phyloP scores from a whole-genome alignment of 1,140 invertebrate genomes.

The Cyclargus thomasi region DNA sequence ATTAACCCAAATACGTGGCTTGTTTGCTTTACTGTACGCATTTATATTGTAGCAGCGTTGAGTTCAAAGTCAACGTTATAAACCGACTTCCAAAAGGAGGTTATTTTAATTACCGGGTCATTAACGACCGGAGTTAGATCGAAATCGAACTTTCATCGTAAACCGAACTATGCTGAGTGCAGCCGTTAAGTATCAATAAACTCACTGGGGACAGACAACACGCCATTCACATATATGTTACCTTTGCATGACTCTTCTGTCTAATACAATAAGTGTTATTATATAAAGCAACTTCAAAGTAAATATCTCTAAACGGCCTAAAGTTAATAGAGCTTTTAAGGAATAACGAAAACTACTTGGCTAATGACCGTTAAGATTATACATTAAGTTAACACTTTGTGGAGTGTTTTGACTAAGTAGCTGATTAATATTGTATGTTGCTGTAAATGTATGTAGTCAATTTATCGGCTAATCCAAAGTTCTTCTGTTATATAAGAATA shows the following conservation, averaged over 20 bases:
- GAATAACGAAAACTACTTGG: too few species aligned
- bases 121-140: neutral
- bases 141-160: neutral
- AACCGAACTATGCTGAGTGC: neutral
- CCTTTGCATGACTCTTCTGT: too few species aligned
- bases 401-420: neutral
- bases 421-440: neutral
- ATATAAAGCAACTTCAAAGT: too few species aligned
- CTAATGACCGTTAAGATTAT: neutral
- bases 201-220: neutral
- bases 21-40: too few species aligned
- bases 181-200: neutral
- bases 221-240: too few species aligned
- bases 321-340: too few species aligned
- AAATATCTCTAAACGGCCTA: too few species aligned
- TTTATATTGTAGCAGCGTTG: neutral
- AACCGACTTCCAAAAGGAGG: neutral
- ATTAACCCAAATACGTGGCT: too few species aligned
- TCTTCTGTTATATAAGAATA: too few species aligned
- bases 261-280: too few species aligned
- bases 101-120: slow-evolving; percentile 7
- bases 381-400: neutral
- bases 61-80: slow-evolving; percentile 6
- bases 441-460: too few species aligned
- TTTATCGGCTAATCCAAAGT: too few species aligned